Conservation (phyloP, 2,113 vertebrate species). For the Megaceryle torquata region DNA sequence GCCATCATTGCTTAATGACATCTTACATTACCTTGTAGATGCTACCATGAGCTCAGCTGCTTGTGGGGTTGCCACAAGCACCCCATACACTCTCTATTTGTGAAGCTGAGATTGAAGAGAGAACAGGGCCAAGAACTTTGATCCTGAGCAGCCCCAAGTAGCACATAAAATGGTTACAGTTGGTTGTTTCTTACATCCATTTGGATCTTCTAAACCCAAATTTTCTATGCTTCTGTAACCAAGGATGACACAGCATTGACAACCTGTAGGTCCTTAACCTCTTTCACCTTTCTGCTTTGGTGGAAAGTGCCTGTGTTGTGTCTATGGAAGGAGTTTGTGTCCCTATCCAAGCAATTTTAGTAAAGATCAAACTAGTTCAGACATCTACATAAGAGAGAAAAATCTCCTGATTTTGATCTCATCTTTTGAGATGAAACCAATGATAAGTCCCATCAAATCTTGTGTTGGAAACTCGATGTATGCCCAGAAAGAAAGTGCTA, state of each 20-base stretch:
- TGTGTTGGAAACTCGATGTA: neutral
- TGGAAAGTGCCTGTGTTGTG: neutral
- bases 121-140: neutral
- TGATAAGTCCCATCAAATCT: neutral
- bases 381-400: neutral
- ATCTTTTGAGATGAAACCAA: neutral
- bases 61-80: neutral
- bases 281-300: neutral
- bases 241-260: neutral
- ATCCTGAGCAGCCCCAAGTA: neutral
- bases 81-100: neutral
- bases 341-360: neutral
- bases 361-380: neutral
- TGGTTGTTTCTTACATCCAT: neutral
- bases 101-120: neutral
- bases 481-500: neutral
- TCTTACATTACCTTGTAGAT: neutral
- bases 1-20: neutral
- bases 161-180: neutral
- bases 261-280: neutral
- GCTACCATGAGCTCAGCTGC: neutral
- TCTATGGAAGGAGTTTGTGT: neutral
- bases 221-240: neutral
- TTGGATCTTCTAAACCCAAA: neutral
- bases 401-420: neutral